These are phyloP conservation scores for Pristionchus japonicus DNA, from an alignment of 2,888 invertebrate species.

Conservation along the genomic window DNA sequence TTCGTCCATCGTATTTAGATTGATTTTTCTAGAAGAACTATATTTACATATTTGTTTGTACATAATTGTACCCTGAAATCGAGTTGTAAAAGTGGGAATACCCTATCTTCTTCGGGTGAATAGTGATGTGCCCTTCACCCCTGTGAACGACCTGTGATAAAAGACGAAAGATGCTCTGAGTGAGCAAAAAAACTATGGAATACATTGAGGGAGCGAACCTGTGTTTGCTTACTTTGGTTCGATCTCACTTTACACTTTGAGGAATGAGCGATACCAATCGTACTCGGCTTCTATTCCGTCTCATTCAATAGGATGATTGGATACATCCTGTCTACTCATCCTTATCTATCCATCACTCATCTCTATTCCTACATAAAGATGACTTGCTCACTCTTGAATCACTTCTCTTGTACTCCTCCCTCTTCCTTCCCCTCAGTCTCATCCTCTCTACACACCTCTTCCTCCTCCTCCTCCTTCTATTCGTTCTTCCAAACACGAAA, in stretches of 20 bases:
- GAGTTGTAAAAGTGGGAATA: neutral
- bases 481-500: neutral
- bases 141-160: neutral
- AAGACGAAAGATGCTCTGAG: neutral
- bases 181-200: neutral
- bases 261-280: neutral
- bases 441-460: neutral
- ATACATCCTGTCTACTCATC: neutral
- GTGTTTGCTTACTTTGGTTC: neutral
- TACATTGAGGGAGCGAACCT: neutral
- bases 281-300: neutral
- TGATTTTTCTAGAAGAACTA: no score
- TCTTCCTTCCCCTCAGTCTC: neutral
- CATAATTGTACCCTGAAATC: neutral
- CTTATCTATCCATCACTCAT: neutral
- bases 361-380: neutral
- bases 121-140: neutral
- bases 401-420: neutral
- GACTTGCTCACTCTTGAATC: neutral
- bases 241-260: neutral
- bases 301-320: neutral
- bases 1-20: neutral
- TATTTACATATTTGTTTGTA: neutral
- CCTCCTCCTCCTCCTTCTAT: neutral
- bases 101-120: neutral